Conservation (phyloP, 2,888 invertebrate species). For the Epinotia ramella region DNA sequence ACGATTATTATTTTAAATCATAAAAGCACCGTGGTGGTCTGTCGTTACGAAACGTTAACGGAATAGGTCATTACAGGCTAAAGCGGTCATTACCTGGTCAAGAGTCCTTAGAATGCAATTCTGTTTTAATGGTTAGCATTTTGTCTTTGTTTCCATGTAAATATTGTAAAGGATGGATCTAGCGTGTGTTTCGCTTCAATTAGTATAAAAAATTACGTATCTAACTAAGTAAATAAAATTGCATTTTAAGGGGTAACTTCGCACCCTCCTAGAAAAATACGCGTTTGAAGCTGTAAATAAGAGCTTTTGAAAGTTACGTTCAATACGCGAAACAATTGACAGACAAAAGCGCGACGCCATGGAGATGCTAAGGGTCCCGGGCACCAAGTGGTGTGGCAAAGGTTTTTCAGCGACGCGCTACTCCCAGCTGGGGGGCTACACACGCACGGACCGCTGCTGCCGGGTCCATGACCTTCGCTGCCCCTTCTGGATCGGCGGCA, state of each 20-base stretch:
- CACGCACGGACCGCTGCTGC: conserved; percentile 94
- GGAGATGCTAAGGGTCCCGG: conserved; percentile 93
- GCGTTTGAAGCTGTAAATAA: neutral
- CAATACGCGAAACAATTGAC: conserved; percentile 54
- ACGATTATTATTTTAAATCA: conserved; percentile 62
- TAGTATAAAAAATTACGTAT: no score
- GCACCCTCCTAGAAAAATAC: neutral
- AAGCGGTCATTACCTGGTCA: conserved; percentile 18
- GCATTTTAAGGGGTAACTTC: neutral
- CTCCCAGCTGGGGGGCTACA: conserved; percentile 93
- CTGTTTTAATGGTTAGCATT: conserved; percentile 7
- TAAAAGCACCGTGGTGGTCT: conserved; percentile 50
- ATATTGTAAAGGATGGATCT: neutral
- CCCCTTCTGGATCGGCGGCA: conserved; percentile 92
- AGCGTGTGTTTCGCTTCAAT: no score
- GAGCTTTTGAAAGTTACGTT: conserved; percentile 35
- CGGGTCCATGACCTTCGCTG: conserved; percentile 94
- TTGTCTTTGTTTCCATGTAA: conserved; percentile 11
- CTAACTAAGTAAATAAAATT: neutral
- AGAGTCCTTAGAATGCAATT: conserved; percentile 31
- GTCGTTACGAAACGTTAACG: conserved; percentile 47
- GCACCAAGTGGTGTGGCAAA: conserved; percentile 97
- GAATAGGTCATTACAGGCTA: conserved; percentile 55
- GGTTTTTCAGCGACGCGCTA: conserved; percentile 93
- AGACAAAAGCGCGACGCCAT: conserved; percentile 78